phyloP scores from a whole-genome alignment of 2,888 invertebrate species.

The Tetranychus piercei region DNA sequence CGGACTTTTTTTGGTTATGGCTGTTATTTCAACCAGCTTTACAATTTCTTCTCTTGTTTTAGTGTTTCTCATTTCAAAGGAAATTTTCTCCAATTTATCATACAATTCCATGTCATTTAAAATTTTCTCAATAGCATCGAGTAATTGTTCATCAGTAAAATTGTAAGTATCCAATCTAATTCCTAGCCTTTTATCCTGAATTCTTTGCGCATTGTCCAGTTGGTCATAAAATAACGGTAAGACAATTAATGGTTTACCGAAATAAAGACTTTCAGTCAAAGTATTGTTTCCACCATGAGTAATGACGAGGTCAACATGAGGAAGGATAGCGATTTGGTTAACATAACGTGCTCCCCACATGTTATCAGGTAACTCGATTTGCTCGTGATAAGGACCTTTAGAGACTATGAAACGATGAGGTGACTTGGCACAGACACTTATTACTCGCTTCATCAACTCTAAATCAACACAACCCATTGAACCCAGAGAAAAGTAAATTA shows the following conservation, averaged over 20 bases:
- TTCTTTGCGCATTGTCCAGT: neutral
- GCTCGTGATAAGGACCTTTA: neutral
- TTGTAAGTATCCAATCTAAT: constrained; percentile 9
- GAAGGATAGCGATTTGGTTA: too few relatives aligned
- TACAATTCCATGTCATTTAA: constrained; percentile 12
- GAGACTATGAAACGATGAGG: neutral
- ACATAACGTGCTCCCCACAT: too few relatives aligned
- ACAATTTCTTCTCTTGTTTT: too few relatives aligned
- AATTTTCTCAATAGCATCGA: constrained; percentile 11
- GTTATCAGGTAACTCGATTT: too few relatives aligned
- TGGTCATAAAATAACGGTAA: neutral
- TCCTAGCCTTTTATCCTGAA: constrained; percentile 14
- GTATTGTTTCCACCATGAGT: too few relatives aligned
- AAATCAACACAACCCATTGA: neutral
- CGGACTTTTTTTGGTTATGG: too few relatives aligned
- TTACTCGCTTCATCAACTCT: neutral
- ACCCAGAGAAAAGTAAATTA: neutral
- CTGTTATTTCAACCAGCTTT: too few relatives aligned
- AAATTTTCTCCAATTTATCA: neutral
- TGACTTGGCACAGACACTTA: neutral
- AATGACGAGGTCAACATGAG: too few relatives aligned
- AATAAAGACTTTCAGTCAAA: too few relatives aligned
- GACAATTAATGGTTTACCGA: too few relatives aligned
- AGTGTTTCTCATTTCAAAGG: neutral
- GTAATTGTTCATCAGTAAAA: constrained; percentile 9